Percentiles rank a stretch among this genome's conserved stretches.
Conservation (phyloP, 2,797 vertebrate species). For the Syndactyla subalaris region DNA sequence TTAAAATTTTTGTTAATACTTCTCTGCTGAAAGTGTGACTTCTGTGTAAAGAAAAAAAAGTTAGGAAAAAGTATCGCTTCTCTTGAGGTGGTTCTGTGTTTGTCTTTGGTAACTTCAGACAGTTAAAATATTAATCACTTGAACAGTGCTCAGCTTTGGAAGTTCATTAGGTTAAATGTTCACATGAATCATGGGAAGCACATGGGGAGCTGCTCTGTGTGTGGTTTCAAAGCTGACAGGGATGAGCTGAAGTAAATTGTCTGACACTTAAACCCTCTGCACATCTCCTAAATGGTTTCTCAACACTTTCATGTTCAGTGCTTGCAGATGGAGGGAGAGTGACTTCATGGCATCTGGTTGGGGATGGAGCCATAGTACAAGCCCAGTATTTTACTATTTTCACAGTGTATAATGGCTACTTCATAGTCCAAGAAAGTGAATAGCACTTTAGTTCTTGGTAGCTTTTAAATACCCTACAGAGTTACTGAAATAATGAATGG, state of each 20-base stretch:
- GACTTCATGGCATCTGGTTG: not conserved
- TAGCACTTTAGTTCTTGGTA: not conserved
- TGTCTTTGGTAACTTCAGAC: not conserved
- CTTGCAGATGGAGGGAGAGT: not conserved
- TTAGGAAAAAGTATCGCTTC: not conserved
- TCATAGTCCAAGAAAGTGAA: not conserved
- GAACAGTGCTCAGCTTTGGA: not conserved
- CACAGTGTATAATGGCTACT: not conserved
- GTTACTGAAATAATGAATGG: not conserved
- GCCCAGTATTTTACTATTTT: not conserved
- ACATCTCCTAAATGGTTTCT: not conserved
- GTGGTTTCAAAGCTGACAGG: not conserved
- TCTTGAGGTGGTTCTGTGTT: not conserved
- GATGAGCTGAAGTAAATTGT: not conserved
- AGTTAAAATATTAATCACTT: not conserved
- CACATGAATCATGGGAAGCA: not conserved
- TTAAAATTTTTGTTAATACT: not conserved
- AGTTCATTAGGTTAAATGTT: not conserved
- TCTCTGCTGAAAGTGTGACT: not conserved
- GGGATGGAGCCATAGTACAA: not conserved
- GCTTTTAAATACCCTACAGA: not conserved
- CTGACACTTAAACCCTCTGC: not conserved
- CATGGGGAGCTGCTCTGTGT: not conserved
- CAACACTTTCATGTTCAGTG: not conserved
- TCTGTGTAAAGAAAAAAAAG: not conserved